Conservation (phyloP, 2,113 vertebrate genomes). For the Phyllostomus discolor region DNA sequence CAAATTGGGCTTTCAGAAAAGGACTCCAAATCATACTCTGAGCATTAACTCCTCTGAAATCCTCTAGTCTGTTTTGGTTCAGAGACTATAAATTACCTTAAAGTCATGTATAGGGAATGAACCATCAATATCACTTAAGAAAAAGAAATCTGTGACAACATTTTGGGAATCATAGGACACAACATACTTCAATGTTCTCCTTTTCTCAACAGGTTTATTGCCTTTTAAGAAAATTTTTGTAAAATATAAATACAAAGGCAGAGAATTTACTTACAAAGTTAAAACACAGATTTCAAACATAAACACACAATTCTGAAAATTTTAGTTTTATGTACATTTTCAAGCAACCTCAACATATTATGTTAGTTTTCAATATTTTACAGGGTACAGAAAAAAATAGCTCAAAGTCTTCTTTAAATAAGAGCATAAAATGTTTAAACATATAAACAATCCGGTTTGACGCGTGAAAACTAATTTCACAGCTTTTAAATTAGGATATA, state of each 20-base stretch:
- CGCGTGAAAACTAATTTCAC: conserved; percentile 90
- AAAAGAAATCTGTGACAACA: background rate
- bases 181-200: conserved; percentile 71
- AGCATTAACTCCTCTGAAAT: background rate
- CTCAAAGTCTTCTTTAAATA: conserved; percentile 98
- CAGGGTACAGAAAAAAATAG: conserved; percentile 94
- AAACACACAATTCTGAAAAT: conserved; percentile 95
- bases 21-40: background rate
- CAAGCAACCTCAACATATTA: conserved; percentile 90
- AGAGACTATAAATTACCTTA: background rate
- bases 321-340: conserved; percentile 97
- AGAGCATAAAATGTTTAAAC: conserved; percentile 93
- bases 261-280: conserved; percentile 99
- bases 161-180: conserved; percentile 27
- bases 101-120: background rate
- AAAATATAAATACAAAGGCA: conserved; percentile 99
- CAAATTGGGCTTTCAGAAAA: background rate
- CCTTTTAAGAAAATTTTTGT: conserved; percentile 98
- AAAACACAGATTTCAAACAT: conserved; percentile 95
- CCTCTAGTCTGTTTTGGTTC: background rate
- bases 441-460: conserved; percentile 90
- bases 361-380: conserved; percentile 96
- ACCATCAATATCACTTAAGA: background rate
- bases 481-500: conserved; percentile 91
- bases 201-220: conserved; percentile 90